These are phyloP conservation scores for Nematolebias whitei DNA, from an alignment of 2,113 vertebrate genomes.

Conservation along the genomic window DNA sequence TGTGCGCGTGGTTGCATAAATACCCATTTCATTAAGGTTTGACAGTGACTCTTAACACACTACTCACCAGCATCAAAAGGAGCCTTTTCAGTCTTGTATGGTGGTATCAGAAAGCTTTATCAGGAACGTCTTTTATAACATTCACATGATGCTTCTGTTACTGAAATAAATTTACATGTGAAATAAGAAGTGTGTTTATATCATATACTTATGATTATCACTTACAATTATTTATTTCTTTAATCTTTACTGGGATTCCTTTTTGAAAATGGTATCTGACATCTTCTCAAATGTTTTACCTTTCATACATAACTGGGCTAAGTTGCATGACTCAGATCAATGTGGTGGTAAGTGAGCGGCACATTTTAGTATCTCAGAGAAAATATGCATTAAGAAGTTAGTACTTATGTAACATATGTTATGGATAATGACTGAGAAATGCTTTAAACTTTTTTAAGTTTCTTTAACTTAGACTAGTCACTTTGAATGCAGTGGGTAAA, in stretches of 20 bases:
- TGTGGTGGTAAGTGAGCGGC: too few relatives aligned
- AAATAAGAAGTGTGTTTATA: conserved; percentile 30
- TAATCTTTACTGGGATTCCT: conserved; percentile 36
- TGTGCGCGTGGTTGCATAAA: conserved; percentile 69
- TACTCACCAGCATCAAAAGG: conserved; percentile 51
- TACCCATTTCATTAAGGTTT: conserved; percentile 73
- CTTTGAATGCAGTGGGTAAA: too few relatives aligned
- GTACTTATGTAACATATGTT: too few relatives aligned
- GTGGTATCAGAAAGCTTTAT: conserved; percentile 47
- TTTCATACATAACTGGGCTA: too few relatives aligned
- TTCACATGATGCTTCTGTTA: too few relatives aligned
- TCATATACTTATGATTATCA: conserved; percentile 19
- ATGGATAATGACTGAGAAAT: too few relatives aligned
- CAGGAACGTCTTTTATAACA: conserved; percentile 26
- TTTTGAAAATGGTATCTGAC: conserved; percentile 22
- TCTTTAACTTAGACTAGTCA: too few relatives aligned
- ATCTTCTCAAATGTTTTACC: not conserved
- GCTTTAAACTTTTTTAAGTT: too few relatives aligned
- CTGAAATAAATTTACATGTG: conserved; percentile 15
- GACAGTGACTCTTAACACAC: conserved; percentile 50
- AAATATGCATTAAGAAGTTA: too few relatives aligned
- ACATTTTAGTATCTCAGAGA: too few relatives aligned
- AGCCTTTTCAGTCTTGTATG: conserved; percentile 37
- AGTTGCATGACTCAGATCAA: too few relatives aligned
- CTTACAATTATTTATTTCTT: conserved; percentile 4